Evolutionary conservation across 2,888 invertebrate species (phyloP).

Genomic region (Spilosoma lubricipeda): DNA sequence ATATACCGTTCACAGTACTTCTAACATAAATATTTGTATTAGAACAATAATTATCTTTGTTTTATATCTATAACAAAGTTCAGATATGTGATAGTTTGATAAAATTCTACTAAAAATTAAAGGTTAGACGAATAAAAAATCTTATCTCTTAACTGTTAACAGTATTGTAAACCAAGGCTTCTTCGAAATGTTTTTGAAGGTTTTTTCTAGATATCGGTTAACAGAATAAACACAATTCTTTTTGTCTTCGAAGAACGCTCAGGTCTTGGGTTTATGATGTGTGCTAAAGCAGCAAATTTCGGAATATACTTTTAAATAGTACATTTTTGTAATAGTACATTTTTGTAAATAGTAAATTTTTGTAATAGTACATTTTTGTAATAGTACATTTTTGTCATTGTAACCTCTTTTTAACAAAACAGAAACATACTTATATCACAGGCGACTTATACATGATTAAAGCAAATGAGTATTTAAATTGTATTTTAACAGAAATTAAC

Average conservation of each 20-base stretch:
- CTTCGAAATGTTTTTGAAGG: background rate
- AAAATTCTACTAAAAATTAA: slow-evolving; percentile 34
- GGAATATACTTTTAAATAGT: too few species aligned
- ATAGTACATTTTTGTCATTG: too few species aligned
- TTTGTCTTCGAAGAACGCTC: background rate
- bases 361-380: too few species aligned
- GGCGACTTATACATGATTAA: too few species aligned
- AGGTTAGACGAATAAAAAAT: slow-evolving; percentile 57
- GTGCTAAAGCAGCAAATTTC: too few species aligned
- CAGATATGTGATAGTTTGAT: background rate
- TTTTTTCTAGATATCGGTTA: background rate
- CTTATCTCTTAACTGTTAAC: slow-evolving; percentile 56
- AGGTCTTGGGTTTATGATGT: too few species aligned
- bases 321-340: too few species aligned
- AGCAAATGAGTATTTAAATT: too few species aligned
- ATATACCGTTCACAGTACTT: background rate
- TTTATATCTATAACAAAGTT: background rate
- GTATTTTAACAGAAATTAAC: too few species aligned
- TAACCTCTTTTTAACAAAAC: too few species aligned
- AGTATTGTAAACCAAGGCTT: slow-evolving; percentile 12
- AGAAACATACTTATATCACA: too few species aligned
- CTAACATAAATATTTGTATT: background rate
- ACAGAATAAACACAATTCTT: background rate
- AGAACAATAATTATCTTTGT: background rate
- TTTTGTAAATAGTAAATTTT: too few species aligned